Evolutionary conservation across 2,797 vertebrate species (phyloP), one percentile per base, ranked within the genome.

Genomic region (Ispidina picta): DNA sequence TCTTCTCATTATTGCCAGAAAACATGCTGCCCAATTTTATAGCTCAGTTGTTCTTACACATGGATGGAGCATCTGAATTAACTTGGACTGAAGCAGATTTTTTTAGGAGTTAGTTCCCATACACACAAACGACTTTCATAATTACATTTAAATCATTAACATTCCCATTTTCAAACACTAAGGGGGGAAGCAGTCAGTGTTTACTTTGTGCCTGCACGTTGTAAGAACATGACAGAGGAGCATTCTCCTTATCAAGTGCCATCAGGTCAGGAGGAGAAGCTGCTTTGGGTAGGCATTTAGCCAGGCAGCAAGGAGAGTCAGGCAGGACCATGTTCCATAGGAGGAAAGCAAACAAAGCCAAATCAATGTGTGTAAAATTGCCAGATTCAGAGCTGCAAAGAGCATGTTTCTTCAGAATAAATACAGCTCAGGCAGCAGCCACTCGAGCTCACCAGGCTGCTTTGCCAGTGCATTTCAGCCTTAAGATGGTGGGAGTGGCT

Each of bases 1-100:
- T 96, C 97, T 97, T 95, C 95, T 97, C 95, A 96, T 96, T 97
- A 96, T 93, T 94, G 93, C 92, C 84, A 92, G 94, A 96, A 97
- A 97, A 94, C 95, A 95, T 28, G 93, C 89, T 74, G 86, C 96
- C 96, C 93, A 96, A 95, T 97, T 97, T 98, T 97, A 97, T 98
- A 97, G 95, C 90, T 97, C 95, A 95, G 96, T 96, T 96, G 84
- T 82, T 97, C 90, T 94, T 96, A 95, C 12, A 49, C 97, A 96
- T 94, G 97, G 90, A 86, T 97, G 87, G 73, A 92, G 78, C 15
- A 2, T 95, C 86, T 96, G 96, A 96, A 97, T 96, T 96, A 97
- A 96, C 74, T 91, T 81, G 65, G 97, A 96, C 74, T 69, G 93
- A 96, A 97, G 89, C 75, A 93, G 93, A 80, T 85, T 91, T 95